Evolutionary conservation across 2,888 invertebrate genomes (phyloP).

Genomic region (Teinopalpus imperialis): DNA sequence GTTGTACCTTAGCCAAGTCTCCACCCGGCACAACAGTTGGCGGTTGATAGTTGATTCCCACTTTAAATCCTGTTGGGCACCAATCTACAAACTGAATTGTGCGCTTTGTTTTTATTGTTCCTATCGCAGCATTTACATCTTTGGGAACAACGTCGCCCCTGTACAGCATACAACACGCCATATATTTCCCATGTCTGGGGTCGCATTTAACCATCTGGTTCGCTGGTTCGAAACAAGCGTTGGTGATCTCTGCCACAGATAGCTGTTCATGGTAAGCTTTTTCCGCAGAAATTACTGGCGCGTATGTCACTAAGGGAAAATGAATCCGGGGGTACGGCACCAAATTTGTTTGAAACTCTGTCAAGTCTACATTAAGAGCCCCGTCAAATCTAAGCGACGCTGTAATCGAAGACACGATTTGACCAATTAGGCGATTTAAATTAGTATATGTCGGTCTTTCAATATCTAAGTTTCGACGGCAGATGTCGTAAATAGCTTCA

Average conservation of each 20-base stretch:
- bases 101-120: conserved; percentile 96
- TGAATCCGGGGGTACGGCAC: conserved; percentile 97
- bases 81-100: conserved; percentile 97
- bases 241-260: conserved; percentile 95
- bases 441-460: conserved; percentile 97
- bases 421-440: conserved; percentile 96
- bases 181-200: conserved; percentile 94
- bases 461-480: conserved; percentile 92
- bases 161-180: conserved; percentile 98
- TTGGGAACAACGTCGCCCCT: conserved; percentile 97
- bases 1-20: conserved; percentile 93
- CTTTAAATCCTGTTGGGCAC: conserved; percentile 90
- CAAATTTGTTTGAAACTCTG: conserved; percentile 96
- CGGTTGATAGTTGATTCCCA: conserved; percentile 93
- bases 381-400: conserved; percentile 96
- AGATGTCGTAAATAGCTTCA: conserved; percentile 91
- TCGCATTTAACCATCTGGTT: conserved; percentile 98
- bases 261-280: conserved; percentile 97
- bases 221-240: conserved; percentile 96
- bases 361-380: conserved; percentile 94
- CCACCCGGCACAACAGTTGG: conserved; percentile 95
- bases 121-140: conserved; percentile 96
- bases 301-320: conserved; percentile 95
- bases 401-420: conserved; percentile 95
- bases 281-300: conserved; percentile 95